These are phyloP conservation scores for Brachypalpus laphriformis DNA, from an alignment of 2,888 invertebrate species.

Conservation along the genomic window DNA sequence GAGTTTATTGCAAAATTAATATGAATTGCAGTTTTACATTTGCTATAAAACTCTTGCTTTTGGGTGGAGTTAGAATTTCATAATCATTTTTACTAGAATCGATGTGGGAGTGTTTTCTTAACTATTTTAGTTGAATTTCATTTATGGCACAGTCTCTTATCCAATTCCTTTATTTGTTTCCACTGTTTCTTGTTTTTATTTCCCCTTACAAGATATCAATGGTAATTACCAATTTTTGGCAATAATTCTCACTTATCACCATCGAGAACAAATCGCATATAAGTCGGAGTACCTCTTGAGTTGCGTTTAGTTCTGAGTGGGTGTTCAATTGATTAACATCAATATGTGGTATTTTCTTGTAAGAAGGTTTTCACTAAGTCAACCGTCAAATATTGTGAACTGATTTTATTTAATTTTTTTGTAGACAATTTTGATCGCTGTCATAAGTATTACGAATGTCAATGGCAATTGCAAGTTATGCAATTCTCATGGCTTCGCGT, in stretches of 20 bases:
- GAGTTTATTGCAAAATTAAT: not conserved
- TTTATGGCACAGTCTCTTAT: not conserved
- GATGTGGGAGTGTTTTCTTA: not conserved
- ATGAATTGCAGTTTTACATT: not conserved
- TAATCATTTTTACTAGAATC: not conserved
- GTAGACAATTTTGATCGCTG: constrained; percentile 26
- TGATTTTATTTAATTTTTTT: not conserved
- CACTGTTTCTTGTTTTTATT: too few relatives aligned
- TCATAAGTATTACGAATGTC: constrained; percentile 25
- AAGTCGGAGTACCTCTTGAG: not conserved
- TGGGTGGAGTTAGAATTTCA: not conserved
- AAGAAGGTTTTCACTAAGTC: not conserved
- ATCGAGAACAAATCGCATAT: constrained; percentile 12
- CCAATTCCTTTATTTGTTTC: not conserved
- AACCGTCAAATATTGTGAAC: not conserved
- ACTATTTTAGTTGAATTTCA: not conserved
- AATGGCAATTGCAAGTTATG: constrained; percentile 77
- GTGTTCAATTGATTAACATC: constrained; percentile 6
- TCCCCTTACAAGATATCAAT: not conserved
- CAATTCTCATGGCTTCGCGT: constrained; percentile 73
- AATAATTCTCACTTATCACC: constrained; percentile 28
- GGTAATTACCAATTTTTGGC: constrained; percentile 1
- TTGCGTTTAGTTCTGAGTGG: constrained; percentile 14
- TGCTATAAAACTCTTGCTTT: not conserved
- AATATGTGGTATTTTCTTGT: constrained; percentile 43